phyloP scores from a whole-genome alignment of 2,797 vertebrate species.

The Avahi laniger region DNA sequence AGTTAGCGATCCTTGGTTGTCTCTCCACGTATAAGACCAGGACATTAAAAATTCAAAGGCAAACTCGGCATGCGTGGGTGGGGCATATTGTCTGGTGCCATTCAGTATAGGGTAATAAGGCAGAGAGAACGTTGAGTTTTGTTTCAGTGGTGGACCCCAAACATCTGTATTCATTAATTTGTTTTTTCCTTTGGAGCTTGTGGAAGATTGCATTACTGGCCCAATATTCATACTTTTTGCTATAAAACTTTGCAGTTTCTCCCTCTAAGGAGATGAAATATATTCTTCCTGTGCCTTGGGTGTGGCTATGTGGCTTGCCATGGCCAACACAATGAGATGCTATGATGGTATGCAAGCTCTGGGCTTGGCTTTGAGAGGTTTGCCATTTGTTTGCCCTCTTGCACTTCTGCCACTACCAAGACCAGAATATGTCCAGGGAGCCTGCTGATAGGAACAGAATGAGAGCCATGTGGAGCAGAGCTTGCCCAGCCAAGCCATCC shows the following conservation, averaged over 20 bases:
- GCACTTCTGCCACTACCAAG: background rate
- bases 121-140: background rate
- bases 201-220: background rate
- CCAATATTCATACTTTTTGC: background rate
- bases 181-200: background rate
- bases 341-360: background rate
- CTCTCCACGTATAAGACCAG: background rate
- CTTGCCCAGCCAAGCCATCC: background rate
- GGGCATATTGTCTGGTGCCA: background rate
- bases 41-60: background rate
- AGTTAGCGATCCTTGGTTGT: background rate
- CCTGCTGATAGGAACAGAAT: background rate
- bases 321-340: background rate
- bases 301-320: background rate
- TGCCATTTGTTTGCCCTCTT: background rate
- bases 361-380: background rate
- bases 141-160: background rate
- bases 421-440: background rate
- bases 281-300: background rate
- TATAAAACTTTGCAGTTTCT: background rate
- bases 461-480: background rate
- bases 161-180: background rate
- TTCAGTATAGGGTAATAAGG: background rate
- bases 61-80: background rate
- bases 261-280: background rate